Evolutionary conservation across 2,113 vertebrate genomes (phyloP).

Genomic region (Zingel zingel): DNA sequence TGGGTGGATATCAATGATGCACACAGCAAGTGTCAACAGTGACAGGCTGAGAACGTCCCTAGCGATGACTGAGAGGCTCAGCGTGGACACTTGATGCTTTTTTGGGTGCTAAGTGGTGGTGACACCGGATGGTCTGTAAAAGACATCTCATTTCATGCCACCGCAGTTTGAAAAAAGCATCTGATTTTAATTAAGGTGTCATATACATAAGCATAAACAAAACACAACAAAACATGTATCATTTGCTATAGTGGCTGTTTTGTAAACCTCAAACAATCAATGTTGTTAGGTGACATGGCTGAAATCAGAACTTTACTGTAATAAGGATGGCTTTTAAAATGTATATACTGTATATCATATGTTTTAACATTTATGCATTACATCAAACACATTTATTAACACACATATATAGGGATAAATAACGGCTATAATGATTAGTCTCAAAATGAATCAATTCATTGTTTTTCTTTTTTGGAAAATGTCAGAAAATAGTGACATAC

Average conservation of each 20-base stretch:
- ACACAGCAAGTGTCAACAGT: conserved; percentile 61
- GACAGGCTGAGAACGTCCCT: conserved; percentile 55
- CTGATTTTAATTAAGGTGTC: conserved; percentile 12
- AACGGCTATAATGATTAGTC: too few species aligned
- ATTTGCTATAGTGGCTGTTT: not conserved
- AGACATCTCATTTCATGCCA: conserved; percentile 58
- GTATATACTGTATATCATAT: not conserved
- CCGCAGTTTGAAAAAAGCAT: conserved; percentile 28
- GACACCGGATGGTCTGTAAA: conserved; percentile 23
- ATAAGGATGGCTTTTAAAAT: too few species aligned
- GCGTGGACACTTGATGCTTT: conserved; percentile 46
- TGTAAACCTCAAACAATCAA: not conserved
- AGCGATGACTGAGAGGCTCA: conserved; percentile 53
- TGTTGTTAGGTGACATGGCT: not conserved
- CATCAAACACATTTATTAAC: not conserved
- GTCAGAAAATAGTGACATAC: not conserved
- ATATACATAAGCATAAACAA: not conserved
- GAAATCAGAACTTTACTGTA: not conserved
- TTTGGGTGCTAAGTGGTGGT: conserved; percentile 54
- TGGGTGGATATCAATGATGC: conserved; percentile 57
- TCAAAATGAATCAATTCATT: too few species aligned
- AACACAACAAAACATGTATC: not conserved
- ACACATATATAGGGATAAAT: too few species aligned
- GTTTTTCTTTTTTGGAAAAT: not conserved
- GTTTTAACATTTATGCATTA: not conserved